Base-by-base conservation (phyloP, 2,888 invertebrate genomes). In the Ophion costatus region DNA sequence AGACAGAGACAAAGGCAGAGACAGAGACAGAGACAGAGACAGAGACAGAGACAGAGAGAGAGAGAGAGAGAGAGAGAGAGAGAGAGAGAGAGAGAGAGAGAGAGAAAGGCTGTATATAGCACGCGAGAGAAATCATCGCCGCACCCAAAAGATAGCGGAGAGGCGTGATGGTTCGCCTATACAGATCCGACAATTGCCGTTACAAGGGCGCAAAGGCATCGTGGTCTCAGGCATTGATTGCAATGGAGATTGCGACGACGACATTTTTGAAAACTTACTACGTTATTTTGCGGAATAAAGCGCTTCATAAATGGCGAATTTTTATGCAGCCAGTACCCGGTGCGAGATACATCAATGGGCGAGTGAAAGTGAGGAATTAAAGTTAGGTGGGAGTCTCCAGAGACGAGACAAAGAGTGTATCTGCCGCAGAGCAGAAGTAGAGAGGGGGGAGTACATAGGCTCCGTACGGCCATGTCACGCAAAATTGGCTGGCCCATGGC, bases 121-220 rank as follows among this genome's bases (percentile, higher is more conserved):
- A 76, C 75, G 81, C 66, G 86, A 84, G 86, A 87, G 85, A 84
- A 88, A 89, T 88, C 87, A 85, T 79, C 59, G 76, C 75, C 14
- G 29, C 59, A 66, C 80, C 70, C 79, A 86, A 83, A 86, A 42
- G 56, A 70, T 63, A 42, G 9, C 38, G 9, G 9, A 38, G 70
- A 66, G 77, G 42, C 83, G 80, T 76, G 61, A 42, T 38, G 63
- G 75, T 63, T 63, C 33, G 61, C 59, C 56, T 64, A 85, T 64
- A 89, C 90, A 89, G 90, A 90, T 90, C 87, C 61, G 79, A 17
- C 84, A 84, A 89, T 90, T 87, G 84, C 88, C 38, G 80, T 70
- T 75, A 67, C 61, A 51, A 63, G 76, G 51, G 20, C 29, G 29
- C 17, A 51, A 42, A 2, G n/a, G 14, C 38, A 17, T 59, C 51